Evolutionary conservation across 1,140 invertebrate species (phyloP), one percentile per base, ranked within the genome.

Genomic region (Drosophila pseudoananassae): DNA sequence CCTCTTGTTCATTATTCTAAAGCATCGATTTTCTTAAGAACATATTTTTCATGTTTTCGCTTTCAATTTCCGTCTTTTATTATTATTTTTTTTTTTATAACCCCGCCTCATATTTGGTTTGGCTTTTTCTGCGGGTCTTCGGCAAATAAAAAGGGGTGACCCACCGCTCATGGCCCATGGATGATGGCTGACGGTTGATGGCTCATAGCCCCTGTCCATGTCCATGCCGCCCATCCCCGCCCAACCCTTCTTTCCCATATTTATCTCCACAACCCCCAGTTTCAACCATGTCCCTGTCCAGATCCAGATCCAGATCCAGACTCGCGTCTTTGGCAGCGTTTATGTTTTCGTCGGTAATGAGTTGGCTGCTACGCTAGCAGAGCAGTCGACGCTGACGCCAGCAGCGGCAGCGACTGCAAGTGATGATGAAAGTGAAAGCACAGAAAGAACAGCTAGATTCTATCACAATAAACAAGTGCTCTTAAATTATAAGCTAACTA

Each of bases 111-210:
- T 70, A 69, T 69, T 47, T 69, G 66, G 66, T 56, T 69, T 31
- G 50, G 65, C 31, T 53, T 76, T 72, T 76, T 79, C 65, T 84
- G 80, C 80, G 76, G 80, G 80, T 76, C 60, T 43, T 54, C 51
- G 38, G 23, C 14, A 40, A 51, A 66, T 31, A 20, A 38, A 73
- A 82, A 75, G 70, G 78, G 74, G 63, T 83, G 64, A 63, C 56
- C 60, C 36, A 25, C 15, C 47, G 27, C 65, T 57, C 36, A 66
- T 66, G 65, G 65, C 53, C 45, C 61, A 52, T 60, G 58, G 57
- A 25, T 25, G 29, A 38, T 68, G 64, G 36, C 17, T 69, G 60
- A 29, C 14, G 52, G 53, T 64, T 58, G 65, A 46, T 46, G 43
- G 43, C 43, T 46, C 43, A 46, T 20, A 10, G 43, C 17, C 43